Evolutionary conservation across 2,888 invertebrate species (phyloP).

Genomic region (Charanyca ferruginea): DNA sequence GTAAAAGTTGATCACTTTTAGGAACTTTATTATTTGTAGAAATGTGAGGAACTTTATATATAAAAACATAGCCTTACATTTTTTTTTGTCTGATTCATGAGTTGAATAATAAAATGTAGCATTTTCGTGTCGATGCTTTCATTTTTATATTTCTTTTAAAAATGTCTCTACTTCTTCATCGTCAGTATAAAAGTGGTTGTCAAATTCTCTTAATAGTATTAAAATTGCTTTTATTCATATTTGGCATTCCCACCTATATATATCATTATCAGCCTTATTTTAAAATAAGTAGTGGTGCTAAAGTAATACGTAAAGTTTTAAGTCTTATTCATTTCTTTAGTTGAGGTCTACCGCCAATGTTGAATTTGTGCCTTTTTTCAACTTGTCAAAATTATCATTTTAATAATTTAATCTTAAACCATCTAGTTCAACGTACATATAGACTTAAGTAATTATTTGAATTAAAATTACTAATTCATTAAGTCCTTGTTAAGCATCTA

Average conservation of each 20-base stretch:
- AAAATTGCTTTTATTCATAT: constrained; percentile 57
- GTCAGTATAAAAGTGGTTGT: constrained; percentile 41
- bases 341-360: constrained; percentile 46
- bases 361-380: constrained; percentile 3
- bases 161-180: background rate
- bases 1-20: constrained; percentile 98
- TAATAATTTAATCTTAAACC: constrained; percentile 26
- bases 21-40: background rate
- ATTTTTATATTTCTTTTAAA: constrained; percentile 4
- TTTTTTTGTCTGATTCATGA: background rate
- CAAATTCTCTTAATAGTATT: constrained; percentile 51
- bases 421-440: constrained; percentile 44
- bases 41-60: no score
- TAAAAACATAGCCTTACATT: background rate
- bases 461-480: background rate
- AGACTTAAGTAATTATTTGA: constrained; percentile 5
- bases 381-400: constrained; percentile 15
- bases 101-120: constrained; percentile 23
- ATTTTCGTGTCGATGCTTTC: constrained; percentile 50
- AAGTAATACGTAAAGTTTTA: constrained; percentile 59
- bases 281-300: constrained; percentile 72
- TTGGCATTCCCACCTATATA: constrained; percentile 73
- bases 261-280: constrained; percentile 60
- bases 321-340: constrained; percentile 42
- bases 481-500: background rate